Percentiles rank a stretch among this genome's conserved stretches.
These are phyloP conservation scores for Neostethus bicornis DNA, from an alignment of 2,797 vertebrate species.

Conservation along the genomic window DNA sequence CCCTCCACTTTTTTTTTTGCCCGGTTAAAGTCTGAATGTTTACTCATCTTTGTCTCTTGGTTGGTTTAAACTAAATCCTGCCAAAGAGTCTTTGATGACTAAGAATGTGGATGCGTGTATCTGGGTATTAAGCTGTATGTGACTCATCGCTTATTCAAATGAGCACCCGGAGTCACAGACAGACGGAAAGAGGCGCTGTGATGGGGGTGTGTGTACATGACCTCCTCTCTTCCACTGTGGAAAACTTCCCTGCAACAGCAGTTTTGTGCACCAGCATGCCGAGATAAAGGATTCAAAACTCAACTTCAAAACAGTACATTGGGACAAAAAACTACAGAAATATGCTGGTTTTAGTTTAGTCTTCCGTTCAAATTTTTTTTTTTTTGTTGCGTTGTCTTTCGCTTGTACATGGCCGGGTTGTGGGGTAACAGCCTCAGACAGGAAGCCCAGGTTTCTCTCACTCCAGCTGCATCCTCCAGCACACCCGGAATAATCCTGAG, in stretches of 20 bases:
- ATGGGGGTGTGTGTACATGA: conserved; percentile 58
- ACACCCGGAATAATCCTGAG: too few relatives aligned
- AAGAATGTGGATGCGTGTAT: conserved; percentile 41
- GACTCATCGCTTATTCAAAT: conserved; percentile 63
- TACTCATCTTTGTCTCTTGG: conserved; percentile 38
- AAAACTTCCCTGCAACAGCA: conserved; percentile 26
- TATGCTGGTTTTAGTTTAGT: too few relatives aligned
- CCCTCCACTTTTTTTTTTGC: conserved; percentile 9
- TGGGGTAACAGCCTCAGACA: too few relatives aligned
- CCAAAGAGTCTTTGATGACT: conserved; percentile 57
- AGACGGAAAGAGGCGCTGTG: conserved; percentile 55
- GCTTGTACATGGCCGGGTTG: too few relatives aligned
- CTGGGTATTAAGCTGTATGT: conserved; percentile 25
- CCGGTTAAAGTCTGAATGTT: conserved; percentile 26
- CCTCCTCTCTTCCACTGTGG: conserved; percentile 38
- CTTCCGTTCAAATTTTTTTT: too few relatives aligned
- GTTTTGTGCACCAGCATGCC: conserved; percentile 13
- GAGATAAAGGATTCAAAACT: too few relatives aligned
- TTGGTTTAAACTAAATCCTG: conserved; percentile 50
- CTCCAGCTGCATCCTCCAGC: too few relatives aligned
- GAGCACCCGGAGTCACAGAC: conserved; percentile 59
- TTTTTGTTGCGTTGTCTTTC: too few relatives aligned
- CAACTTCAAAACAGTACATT: too few relatives aligned
- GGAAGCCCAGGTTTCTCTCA: too few relatives aligned
- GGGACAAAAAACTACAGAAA: too few relatives aligned